A percentile compares a stretch with the other conserved stretches of the same genome.
phyloP scores from a whole-genome alignment of 2,888 invertebrate genomes.

The Dasypogon diadema region DNA sequence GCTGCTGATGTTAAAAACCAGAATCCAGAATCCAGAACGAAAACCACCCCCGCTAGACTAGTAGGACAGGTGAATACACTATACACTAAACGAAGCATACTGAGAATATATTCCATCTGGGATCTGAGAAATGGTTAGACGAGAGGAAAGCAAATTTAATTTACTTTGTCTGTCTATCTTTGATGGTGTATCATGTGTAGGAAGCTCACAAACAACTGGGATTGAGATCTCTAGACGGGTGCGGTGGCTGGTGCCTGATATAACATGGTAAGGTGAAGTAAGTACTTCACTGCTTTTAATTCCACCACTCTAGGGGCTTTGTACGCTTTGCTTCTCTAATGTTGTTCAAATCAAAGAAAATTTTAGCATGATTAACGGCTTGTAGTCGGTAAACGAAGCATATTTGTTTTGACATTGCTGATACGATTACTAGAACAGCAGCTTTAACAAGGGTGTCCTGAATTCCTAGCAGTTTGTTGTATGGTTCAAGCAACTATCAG shows the following conservation, averaged over 20 bases:
- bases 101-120: constrained; percentile 27
- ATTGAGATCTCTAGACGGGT: no score
- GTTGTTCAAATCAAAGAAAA: constrained; percentile 26
- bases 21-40: neutral
- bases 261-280: neutral
- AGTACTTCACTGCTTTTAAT: constrained; percentile 25
- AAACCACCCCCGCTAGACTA: no score
- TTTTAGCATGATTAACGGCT: constrained; percentile 25
- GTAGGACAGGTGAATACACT: no score
- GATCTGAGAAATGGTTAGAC: constrained; percentile 23
- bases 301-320: neutral
- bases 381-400: neutral
- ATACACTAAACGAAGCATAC: no score
- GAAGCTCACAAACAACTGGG: constrained; percentile 2
- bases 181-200: constrained; percentile 18
- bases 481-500: no score
- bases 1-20: constrained; percentile 5
- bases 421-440: no score
- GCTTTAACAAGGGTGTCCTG: no score
- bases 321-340: constrained; percentile 14
- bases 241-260: no score
- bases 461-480: no score
- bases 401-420: no score
- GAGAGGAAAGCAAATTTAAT: constrained; percentile 40
- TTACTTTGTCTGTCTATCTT: constrained; percentile 30